Evolutionary conservation across 2,113 vertebrate species (phyloP), one percentile per base, ranked within the genome.

Genomic region (Menidia beryllina): DNA sequence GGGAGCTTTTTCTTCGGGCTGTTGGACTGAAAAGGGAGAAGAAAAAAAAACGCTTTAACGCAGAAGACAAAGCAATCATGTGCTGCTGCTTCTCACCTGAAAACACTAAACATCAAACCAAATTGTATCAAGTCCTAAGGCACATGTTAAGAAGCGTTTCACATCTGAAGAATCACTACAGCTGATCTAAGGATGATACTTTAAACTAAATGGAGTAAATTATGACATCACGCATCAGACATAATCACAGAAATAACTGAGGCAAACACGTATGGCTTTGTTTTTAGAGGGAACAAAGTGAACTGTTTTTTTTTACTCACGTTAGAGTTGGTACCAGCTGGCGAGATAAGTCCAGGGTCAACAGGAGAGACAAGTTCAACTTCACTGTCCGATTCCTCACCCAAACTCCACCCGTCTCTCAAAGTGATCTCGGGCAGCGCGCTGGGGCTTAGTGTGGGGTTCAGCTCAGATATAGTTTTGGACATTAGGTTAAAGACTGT

Each of bases 1-100:
- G 92, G 72, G 79, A 92, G 87, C 77, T 94, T 97, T 92, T 96
- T 98, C 93, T 92, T 92, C 93, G 94, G 93, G 87, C 94, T 94
- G 60, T 94, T 93, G 92, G 95, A 95, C 95, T 93, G 79, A 34
- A 92, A 76, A 70, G 60, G 17, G 51, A 85, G 38, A 87, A 91
- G 81, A 7, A 7, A 7, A 2, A 67, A 77, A 71, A 72, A 65
- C 5, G 64, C 3, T 60, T 81, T 69, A 73, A 17, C 24, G 20
- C 7, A 59, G 47, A 55, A 15, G 36, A 53, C 17, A 41, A n/a
- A 1, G 6, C 30, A 34, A 34, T 10, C 1, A 10, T 34, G 30
- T 34, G 30, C 30, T 34, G 30, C 30, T 34, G 30, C 30, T 34
- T 8, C 30, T 13, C 19, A 49, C 17, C 10, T 50, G 15, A 21